phyloP scores from a whole-genome alignment of 2,113 vertebrate species.

The Cnemophilus loriae region DNA sequence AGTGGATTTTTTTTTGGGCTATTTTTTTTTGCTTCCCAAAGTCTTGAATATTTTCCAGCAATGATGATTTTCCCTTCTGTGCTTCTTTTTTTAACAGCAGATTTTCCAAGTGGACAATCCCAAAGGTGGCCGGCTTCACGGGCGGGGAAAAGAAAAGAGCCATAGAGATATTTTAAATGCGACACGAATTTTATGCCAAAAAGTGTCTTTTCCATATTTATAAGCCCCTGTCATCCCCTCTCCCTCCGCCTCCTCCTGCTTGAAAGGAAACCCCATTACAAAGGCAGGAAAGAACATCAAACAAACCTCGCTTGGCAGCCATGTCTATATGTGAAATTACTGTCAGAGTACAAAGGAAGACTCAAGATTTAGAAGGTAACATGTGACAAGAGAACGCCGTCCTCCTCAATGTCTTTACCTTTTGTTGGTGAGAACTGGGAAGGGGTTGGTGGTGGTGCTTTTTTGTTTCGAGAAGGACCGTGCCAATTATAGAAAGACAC shows the following conservation, averaged over 20 bases:
- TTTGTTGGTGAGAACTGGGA: constrained; percentile 28
- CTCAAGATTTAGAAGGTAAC: constrained; percentile 62
- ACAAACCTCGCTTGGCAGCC: constrained; percentile 67
- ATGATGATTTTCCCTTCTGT: background rate
- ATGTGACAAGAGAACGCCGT: constrained; percentile 1
- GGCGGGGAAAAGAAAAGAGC: background rate
- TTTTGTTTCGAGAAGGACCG: background rate
- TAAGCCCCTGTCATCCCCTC: constrained; percentile 54
- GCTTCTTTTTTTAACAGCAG: constrained; percentile 1
- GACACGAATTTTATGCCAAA: constrained; percentile 26
- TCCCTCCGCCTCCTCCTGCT: constrained; percentile 52
- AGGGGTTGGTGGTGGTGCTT: background rate
- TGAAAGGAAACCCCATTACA: constrained; percentile 76
- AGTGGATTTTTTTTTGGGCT: background rate
- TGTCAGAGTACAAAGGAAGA: constrained; percentile 78
- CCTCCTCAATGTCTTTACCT: constrained; percentile 52
- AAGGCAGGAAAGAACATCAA: constrained; percentile 84
- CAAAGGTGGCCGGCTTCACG: background rate
- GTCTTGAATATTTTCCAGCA: constrained; percentile 33
- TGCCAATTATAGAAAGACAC: constrained; percentile 29
- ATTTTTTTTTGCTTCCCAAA: background rate
- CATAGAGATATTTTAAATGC: constrained; percentile 8
- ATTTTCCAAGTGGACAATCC: constrained; percentile 43
- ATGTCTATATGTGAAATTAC: constrained; percentile 57
- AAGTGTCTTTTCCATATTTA: constrained; percentile 68